A percentile compares a stretch with the other conserved stretches of the same genome.
phyloP scores from a whole-genome alignment of 2,113 vertebrate genomes.

The Pollimyrus isidori region DNA sequence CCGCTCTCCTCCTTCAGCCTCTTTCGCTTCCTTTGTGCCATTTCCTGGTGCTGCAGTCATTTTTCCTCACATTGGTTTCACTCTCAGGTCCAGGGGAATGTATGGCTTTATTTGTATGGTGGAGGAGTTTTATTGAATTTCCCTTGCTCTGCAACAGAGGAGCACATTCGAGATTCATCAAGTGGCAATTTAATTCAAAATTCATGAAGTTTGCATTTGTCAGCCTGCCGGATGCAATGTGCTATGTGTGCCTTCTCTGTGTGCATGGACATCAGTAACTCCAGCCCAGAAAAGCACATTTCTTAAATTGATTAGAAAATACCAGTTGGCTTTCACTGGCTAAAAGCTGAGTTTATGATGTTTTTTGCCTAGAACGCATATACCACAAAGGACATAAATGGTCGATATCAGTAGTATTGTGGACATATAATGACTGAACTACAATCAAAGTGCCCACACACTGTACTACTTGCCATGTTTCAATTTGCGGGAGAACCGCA shows the following conservation, averaged over 20 bases:
- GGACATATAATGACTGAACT: not conserved
- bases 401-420: slow-evolving; percentile 24
- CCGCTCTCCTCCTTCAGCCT: slow-evolving; percentile 5
- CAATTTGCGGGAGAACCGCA: not conserved
- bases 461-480: not conserved
- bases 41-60: slow-evolving; percentile 54
- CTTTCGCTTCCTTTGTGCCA: slow-evolving; percentile 42
- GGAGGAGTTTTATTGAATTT: slow-evolving; percentile 62
- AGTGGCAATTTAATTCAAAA: slow-evolving; percentile 65
- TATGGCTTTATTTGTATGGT: slow-evolving; percentile 61
- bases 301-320: slow-evolving; percentile 50
- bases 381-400: slow-evolving; percentile 19
- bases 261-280: slow-evolving; percentile 49
- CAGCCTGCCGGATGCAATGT: slow-evolving; percentile 48
- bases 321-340: slow-evolving; percentile 40
- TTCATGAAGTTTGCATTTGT: slow-evolving; percentile 62
- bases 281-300: slow-evolving; percentile 37
- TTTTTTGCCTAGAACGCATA: slow-evolving; percentile 21
- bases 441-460: not conserved
- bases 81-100: slow-evolving; percentile 51
- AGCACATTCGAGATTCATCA: slow-evolving; percentile 63
- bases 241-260: slow-evolving; percentile 40
- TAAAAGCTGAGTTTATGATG: not conserved
- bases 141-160: slow-evolving; percentile 59
- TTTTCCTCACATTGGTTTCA: slow-evolving; percentile 54